Percentiles rank a stretch among this genome's conserved stretches.
phyloP scores from a whole-genome alignment of 2,888 invertebrate genomes.

The Pristionchus mayeri region DNA sequence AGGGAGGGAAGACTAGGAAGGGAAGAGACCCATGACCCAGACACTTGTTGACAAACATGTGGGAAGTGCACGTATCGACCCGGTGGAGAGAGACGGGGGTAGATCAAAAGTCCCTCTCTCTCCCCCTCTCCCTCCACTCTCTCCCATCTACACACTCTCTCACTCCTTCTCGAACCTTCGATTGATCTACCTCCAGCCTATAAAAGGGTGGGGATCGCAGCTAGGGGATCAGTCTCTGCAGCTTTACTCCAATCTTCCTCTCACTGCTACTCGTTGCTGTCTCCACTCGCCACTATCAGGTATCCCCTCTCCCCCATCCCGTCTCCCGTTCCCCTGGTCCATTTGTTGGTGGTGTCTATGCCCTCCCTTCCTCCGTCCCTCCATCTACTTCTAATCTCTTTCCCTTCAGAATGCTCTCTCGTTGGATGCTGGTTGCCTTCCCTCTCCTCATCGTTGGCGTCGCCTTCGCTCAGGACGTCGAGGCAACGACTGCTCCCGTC shows the following conservation, averaged over 20 bases:
- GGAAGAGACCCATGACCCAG: background rate
- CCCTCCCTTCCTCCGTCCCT: background rate
- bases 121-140: background rate
- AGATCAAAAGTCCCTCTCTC: background rate
- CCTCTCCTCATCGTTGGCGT: background rate
- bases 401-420: background rate
- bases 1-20: background rate
- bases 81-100: background rate
- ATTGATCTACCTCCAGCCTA: background rate
- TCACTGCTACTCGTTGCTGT: background rate
- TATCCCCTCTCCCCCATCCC: background rate
- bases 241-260: background rate
- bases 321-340: background rate
- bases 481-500: background rate
- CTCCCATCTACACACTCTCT: background rate
- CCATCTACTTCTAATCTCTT: background rate
- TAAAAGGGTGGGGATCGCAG: background rate
- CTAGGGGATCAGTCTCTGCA: background rate
- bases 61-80: background rate
- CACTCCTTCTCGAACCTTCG: background rate
- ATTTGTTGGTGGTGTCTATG: background rate
- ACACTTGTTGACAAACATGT: background rate
- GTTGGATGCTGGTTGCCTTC: background rate
- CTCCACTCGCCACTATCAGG: slow-evolving; percentile 2
- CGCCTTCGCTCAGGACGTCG: background rate